Conservation (phyloP, 2,113 vertebrate species). For the Hirundichthys speculiger region DNA sequence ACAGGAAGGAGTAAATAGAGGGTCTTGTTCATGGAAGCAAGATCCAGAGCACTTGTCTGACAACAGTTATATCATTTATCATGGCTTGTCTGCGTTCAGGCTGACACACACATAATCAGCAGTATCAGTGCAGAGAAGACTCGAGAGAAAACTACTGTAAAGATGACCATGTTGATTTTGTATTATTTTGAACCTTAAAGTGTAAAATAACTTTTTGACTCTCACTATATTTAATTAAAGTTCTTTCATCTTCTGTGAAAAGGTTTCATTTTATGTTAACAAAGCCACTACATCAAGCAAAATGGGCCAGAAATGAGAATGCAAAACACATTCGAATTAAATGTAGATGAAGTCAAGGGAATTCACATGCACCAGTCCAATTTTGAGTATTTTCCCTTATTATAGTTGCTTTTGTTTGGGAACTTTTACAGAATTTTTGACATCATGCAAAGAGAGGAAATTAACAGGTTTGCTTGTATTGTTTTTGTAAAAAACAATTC, state of each 20-base stretch:
- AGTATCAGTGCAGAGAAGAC: constrained; percentile 47
- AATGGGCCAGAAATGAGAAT: neutral
- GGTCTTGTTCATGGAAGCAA: constrained; percentile 30
- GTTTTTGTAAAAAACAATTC: too few relatives aligned
- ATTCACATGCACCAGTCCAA: neutral
- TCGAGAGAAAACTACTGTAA: constrained; percentile 94
- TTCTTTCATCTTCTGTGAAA: constrained; percentile 97
- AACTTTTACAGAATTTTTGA: too few relatives aligned
- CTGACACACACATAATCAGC: constrained; percentile 77
- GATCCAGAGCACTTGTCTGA: constrained; percentile 54
- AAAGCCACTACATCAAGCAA: neutral
- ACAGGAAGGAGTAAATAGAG: constrained; percentile 46
- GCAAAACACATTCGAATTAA: neutral
- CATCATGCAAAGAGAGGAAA: too few relatives aligned
- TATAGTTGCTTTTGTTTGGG: too few relatives aligned
- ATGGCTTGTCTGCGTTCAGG: constrained; percentile 59
- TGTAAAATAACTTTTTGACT: constrained; percentile 99
- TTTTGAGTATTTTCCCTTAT: too few relatives aligned
- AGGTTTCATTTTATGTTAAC: constrained; percentile 23
- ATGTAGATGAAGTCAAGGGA: neutral
- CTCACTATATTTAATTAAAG: constrained; percentile 99
- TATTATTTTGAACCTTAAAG: constrained; percentile 90
- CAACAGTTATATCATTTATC: constrained; percentile 30
- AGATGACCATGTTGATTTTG: constrained; percentile 95
- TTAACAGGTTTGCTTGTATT: too few relatives aligned